Evolutionary conservation across 1,140 invertebrate genomes (phyloP).

Genomic region (Eumaeus atala): DNA sequence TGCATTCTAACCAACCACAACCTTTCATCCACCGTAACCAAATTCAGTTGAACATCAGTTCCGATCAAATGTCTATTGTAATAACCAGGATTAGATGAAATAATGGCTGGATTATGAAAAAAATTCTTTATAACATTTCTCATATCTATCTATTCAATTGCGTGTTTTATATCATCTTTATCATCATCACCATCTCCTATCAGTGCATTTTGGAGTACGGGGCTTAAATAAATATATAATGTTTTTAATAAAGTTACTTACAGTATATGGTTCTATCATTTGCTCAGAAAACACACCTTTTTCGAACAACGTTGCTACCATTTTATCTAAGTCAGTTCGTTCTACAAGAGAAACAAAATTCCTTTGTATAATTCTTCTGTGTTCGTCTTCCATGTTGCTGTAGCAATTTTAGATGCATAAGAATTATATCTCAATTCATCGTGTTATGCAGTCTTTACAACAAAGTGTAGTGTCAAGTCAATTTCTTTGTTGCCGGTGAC

Average conservation of each 20-base stretch:
- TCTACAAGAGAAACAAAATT: conserved; percentile 60
- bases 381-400: conserved; percentile 51
- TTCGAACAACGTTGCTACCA: conserved; percentile 55
- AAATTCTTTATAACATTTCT: too few species aligned
- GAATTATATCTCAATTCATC: neutral
- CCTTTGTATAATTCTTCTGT: conserved; percentile 50
- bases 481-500: too few species aligned
- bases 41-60: too few species aligned
- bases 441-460: neutral
- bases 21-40: too few species aligned
- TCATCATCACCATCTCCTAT: too few species aligned
- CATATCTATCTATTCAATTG: too few species aligned
- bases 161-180: neutral
- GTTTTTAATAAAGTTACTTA: conserved; percentile 23
- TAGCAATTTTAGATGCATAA: conserved; percentile 1
- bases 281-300: conserved; percentile 63
- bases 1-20: too few species aligned
- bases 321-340: conserved; percentile 55
- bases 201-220: too few species aligned
- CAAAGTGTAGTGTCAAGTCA: neutral
- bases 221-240: too few species aligned
- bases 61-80: too few species aligned
- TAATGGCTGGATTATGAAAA: too few species aligned
- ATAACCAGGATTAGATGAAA: too few species aligned
- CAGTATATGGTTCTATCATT: conserved; percentile 65